A percentile compares a stretch with the other conserved stretches of the same genome.
Conservation (phyloP, 2,888 invertebrate genomes). For the Nasonia oneida region DNA sequence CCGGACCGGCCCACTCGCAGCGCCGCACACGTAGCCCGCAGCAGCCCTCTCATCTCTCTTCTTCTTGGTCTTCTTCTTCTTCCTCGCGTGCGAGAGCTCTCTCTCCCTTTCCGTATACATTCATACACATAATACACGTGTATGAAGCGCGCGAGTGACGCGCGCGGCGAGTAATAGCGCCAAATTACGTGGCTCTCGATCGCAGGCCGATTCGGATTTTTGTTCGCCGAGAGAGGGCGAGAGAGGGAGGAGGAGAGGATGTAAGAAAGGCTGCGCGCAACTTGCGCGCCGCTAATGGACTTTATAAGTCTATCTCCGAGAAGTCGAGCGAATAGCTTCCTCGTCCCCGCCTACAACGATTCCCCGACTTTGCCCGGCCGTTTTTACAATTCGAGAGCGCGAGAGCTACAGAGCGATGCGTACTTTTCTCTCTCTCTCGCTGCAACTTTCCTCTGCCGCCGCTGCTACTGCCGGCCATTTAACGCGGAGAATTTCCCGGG, state of each 20-base stretch:
- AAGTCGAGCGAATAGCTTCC: constrained; percentile 21
- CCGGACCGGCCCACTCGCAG: constrained; percentile 21
- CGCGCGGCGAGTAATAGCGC: constrained; percentile 14
- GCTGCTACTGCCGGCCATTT: constrained; percentile 62
- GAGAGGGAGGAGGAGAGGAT: background rate
- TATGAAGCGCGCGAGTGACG: background rate
- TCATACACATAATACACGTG: background rate
- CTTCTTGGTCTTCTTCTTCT: background rate
- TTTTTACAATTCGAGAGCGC: background rate
- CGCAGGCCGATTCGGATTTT: background rate
- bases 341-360: background rate
- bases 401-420: background rate
- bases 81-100: constrained; percentile 21
- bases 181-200: constrained; percentile 4
- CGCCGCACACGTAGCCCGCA: constrained; percentile 25
- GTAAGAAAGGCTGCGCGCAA: constrained; percentile 5
- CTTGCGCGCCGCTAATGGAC: constrained; percentile 6
- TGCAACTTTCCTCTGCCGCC: background rate
- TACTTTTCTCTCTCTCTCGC: background rate
- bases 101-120: background rate
- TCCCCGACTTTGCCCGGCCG: background rate
- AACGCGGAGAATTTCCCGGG: constrained; percentile 66
- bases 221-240: background rate
- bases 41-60: constrained; percentile 16
- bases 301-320: constrained; percentile 21